Percentiles rank a stretch among this genome's conserved stretches.
Conservation (phyloP, 2,797 vertebrate species). For the Sarcoramphus papa region DNA sequence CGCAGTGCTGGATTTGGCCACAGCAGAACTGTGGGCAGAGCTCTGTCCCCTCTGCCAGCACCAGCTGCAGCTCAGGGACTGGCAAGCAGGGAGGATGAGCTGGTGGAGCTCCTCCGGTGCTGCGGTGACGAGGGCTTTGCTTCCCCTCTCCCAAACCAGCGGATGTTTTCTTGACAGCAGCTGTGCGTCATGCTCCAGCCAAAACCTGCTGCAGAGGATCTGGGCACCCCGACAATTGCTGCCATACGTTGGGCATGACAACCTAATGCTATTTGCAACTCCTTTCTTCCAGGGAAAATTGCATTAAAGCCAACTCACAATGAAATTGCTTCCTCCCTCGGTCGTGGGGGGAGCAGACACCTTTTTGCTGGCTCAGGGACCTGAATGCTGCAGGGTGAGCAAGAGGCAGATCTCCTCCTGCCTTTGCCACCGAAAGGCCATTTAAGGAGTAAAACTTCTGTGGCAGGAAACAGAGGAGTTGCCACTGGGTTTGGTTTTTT, state of each 20-base stretch:
- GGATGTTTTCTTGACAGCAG: not conserved
- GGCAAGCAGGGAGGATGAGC: not conserved
- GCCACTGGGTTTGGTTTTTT: not conserved
- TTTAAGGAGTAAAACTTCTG: not conserved
- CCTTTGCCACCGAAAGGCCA: not conserved
- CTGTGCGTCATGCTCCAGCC: not conserved
- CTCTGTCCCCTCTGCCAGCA: not conserved
- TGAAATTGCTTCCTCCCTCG: not conserved
- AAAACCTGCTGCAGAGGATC: not conserved
- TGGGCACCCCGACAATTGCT: not conserved
- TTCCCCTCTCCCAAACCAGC: not conserved
- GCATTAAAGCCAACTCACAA: not conserved
- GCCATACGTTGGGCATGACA: not conserved
- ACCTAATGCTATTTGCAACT: not conserved
- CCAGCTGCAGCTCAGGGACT: not conserved
- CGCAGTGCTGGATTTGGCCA: not conserved
- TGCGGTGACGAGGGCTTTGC: not conserved
- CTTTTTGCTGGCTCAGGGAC: not conserved
- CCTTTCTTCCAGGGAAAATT: conserved; percentile 3
- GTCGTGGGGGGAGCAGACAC: rapidly evolving
- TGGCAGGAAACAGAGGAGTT: not conserved
- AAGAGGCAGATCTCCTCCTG: not conserved
- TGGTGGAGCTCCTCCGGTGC: not conserved
- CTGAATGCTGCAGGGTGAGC: not conserved
- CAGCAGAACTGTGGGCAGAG: not conserved